A percentile compares a stretch with the other conserved stretches of the same genome.
Conservation (phyloP, 35 echinoderm and acorn worm species). For the Strongylocentrotus purpuratus region DNA sequence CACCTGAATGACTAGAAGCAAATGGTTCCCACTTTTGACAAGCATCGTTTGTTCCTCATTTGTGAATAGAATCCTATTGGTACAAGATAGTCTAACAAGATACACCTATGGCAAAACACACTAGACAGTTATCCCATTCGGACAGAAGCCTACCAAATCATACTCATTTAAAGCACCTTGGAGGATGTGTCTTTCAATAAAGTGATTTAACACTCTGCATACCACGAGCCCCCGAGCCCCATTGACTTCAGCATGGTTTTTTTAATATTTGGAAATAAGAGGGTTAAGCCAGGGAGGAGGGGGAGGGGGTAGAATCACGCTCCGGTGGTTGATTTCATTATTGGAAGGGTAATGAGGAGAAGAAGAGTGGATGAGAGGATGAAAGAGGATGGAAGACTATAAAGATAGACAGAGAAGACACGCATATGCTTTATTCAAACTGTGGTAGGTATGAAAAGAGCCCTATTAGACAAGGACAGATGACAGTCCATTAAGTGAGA, state of each 20-base stretch:
- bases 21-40: background rate
- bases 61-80: background rate
- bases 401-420: background rate
- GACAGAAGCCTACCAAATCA: background rate
- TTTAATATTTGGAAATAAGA: background rate
- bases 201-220: background rate
- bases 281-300: background rate
- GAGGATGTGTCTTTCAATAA: background rate
- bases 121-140: background rate
- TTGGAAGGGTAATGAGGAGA: background rate
- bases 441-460: background rate
- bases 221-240: background rate
- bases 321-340: background rate
- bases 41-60: background rate
- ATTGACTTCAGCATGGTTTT: background rate
- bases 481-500: background rate
- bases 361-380: background rate
- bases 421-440: background rate
- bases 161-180: background rate
- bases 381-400: background rate
- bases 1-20: background rate
- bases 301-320: background rate
- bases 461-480: background rate
- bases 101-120: background rate
- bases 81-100: too few species aligned